Conservation (phyloP, 2,888 invertebrate genomes). For the Stenodema calcarata region DNA sequence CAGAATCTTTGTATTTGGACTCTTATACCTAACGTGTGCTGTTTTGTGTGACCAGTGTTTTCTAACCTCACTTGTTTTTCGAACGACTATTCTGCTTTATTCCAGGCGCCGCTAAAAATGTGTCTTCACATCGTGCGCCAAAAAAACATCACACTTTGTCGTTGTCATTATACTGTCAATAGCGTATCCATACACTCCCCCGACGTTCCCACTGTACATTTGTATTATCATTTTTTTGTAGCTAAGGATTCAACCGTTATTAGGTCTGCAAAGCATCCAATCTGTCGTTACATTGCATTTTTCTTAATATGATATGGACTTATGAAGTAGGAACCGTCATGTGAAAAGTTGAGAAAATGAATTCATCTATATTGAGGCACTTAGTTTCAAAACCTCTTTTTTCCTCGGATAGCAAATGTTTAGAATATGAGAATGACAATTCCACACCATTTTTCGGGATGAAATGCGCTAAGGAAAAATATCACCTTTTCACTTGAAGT, state of each 20-base stretch:
- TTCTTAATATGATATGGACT: too few species aligned
- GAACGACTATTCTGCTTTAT: slow-evolving; percentile 48
- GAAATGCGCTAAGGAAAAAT: too few species aligned
- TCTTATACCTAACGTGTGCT: background rate
- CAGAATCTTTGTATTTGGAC: background rate
- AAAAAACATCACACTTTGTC: slow-evolving; percentile 10
- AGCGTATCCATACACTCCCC: background rate
- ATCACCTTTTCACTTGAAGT: too few species aligned
- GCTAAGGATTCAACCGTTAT: background rate
- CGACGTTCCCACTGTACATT: background rate
- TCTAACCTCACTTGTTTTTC: slow-evolving; percentile 24
- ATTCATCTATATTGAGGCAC: too few species aligned
- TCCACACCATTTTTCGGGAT: too few species aligned
- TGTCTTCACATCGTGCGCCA: slow-evolving; percentile 35
- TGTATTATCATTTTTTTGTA: background rate
- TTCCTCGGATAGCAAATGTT: too few species aligned
- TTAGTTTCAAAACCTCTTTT: too few species aligned
- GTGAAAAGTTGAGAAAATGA: too few species aligned
- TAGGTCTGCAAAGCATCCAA: slow-evolving; percentile 27
- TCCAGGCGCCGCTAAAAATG: slow-evolving; percentile 53
- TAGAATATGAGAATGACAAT: too few species aligned
- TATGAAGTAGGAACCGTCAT: too few species aligned
- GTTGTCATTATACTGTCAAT: slow-evolving; percentile 2
- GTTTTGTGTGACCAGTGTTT: slow-evolving; percentile 27
- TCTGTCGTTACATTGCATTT: background rate